phyloP scores from a whole-genome alignment of 2,797 vertebrate genomes.

The Hypotaenidia philippensis region DNA sequence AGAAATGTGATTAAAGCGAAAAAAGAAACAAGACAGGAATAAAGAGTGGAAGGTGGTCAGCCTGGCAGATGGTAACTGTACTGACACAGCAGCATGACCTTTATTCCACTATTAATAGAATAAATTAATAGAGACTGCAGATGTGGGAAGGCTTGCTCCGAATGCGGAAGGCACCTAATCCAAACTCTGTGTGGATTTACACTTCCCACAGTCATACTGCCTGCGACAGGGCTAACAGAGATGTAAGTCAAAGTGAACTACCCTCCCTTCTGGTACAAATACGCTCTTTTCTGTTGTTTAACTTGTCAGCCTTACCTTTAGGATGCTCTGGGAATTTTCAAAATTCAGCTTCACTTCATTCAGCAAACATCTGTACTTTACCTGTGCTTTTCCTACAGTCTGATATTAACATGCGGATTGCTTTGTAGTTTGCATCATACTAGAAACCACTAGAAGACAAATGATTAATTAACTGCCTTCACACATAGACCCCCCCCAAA shows the following conservation, averaged over 20 bases:
- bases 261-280: neutral
- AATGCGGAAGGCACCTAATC: neutral
- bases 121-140: neutral
- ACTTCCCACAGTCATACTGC: neutral
- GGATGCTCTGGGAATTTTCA: neutral
- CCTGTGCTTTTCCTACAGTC: conserved; percentile 29
- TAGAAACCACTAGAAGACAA: conserved; percentile 22
- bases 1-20: neutral
- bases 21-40: neutral
- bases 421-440: neutral
- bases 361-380: conserved; percentile 10
- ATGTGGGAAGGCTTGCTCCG: neutral
- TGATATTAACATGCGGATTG: conserved; percentile 45
- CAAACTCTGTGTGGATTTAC: neutral
- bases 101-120: neutral
- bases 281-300: neutral
- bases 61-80: neutral
- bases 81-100: neutral
- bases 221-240: neutral
- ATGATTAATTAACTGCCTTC: neutral
- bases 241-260: neutral
- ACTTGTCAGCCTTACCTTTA: neutral
- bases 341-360: neutral
- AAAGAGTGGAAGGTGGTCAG: neutral
- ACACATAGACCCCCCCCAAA: neutral